Evolutionary conservation across 2,888 invertebrate genomes (phyloP).

Genomic region (Agonopterix alstromeriana): DNA sequence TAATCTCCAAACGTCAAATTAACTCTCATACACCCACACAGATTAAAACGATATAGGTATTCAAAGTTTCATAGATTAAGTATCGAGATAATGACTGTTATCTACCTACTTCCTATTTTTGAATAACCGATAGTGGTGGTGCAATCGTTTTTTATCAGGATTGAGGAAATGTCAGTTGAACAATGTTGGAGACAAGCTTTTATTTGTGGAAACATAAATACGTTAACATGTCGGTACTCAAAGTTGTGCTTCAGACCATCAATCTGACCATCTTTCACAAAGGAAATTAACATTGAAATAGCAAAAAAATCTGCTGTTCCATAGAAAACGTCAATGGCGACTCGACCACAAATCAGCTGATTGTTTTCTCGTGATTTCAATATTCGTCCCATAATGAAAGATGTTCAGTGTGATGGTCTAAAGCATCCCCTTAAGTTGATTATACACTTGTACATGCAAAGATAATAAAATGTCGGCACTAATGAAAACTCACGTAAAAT

Average conservation of each 20-base stretch:
- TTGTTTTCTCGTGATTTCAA: too few relatives aligned
- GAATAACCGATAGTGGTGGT: slow-evolving; percentile 3
- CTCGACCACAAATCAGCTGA: too few relatives aligned
- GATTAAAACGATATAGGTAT: slow-evolving; percentile 18
- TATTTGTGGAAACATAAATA: neutral
- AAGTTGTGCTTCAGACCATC: neutral
- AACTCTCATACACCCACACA: slow-evolving; percentile 39
- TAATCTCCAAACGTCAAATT: slow-evolving; percentile 47
- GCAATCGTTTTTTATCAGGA: slow-evolving; percentile 1
- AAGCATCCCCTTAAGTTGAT: too few relatives aligned
- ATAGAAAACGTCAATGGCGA: too few relatives aligned
- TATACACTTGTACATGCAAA: too few relatives aligned
- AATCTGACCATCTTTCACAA: too few relatives aligned
- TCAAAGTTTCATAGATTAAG: slow-evolving; percentile 13
- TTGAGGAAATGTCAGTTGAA: neutral
- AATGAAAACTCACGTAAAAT: neutral
- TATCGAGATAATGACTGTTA: slow-evolving; percentile 16
- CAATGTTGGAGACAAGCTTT: neutral
- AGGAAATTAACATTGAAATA: too few relatives aligned
- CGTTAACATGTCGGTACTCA: neutral
- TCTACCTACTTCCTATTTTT: slow-evolving; percentile 11
- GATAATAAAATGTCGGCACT: too few relatives aligned
- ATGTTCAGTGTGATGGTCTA: too few relatives aligned
- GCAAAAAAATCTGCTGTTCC: too few relatives aligned
- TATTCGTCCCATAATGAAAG: too few relatives aligned